Evolutionary conservation across 2,888 invertebrate species (phyloP).

Genomic region (Pheosia gnoma): DNA sequence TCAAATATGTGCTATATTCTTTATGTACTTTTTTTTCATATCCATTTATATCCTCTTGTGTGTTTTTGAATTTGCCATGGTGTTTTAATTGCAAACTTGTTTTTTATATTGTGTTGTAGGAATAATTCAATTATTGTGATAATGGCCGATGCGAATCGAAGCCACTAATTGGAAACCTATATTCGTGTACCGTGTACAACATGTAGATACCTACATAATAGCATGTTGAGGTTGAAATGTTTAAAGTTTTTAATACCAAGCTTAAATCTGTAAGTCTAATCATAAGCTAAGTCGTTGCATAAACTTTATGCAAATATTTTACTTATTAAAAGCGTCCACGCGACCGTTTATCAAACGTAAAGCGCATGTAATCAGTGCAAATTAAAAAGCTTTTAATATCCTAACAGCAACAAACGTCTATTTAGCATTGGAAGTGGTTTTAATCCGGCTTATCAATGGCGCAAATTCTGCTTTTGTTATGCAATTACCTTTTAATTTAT

Average conservation of each 20-base stretch:
- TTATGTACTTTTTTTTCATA: background rate
- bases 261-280: too few species aligned
- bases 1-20: background rate
- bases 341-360: background rate
- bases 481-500: conserved; percentile 69
- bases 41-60: conserved; percentile 1
- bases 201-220: background rate
- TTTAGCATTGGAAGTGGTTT: conserved; percentile 48
- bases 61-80: conserved; percentile 6
- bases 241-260: too few species aligned
- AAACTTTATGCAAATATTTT: background rate
- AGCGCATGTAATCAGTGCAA: conserved; percentile 34
- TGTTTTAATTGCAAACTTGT: conserved; percentile 7
- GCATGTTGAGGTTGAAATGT: background rate
- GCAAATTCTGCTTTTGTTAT: conserved; percentile 61
- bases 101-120: background rate
- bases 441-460: conserved; percentile 53
- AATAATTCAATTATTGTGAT: background rate
- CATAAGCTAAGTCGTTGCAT: too few species aligned
- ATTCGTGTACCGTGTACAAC: background rate
- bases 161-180: conserved; percentile 1
- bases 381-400: conserved; percentile 36
- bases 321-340: background rate
- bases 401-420: conserved; percentile 37
- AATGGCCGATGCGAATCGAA: background rate